Base-by-base conservation (phyloP, 2,113 vertebrate genomes). In the Leptodactylus fuscus region DNA sequence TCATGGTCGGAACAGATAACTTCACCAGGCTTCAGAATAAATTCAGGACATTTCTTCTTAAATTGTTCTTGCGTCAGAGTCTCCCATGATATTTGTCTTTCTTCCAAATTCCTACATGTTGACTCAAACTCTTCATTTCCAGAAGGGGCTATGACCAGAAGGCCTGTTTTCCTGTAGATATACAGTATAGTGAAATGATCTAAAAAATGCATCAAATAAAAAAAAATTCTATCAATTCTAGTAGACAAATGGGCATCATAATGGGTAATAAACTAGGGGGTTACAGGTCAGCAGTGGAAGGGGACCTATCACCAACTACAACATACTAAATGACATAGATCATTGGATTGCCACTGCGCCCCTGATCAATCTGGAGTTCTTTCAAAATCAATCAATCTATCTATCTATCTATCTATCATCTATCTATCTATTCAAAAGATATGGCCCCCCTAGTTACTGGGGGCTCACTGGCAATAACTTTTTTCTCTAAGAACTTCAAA, bases 131-230 rank as follows among this genome's bases (percentile, higher is more conserved):
- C 58, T 0, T 87, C 55, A 74, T 93, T 87, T 0, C 93, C 92
- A 46, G 90, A 90, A 0, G 87, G 91, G 20, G 95, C 97, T 91
- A 98, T 91, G 38, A 97, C 0, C 82, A 99, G 85, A 7, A 97
- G 82, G 11, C 95, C 96, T 0, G 96, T 97, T 80, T 55, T 74
- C 87, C 94, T 95, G 87, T 18, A 0, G 11, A 27, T n/a, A n/a
- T n/a, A n/a, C n/a, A 2, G 58, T 3, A 65, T 53, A 22, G 2
- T 79, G 49, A 75, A 16, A 34, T 27, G 11, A 13, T 67, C 29
- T 67, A 32, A 67, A n/a, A 67, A 67, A 75, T 18, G 5, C 24
- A 18, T 24, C 10, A 41, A 41, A 18, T 3, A 13, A 29, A 22
- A 69, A 36, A 4, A 15, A 36, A 20, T 48, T 13, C 7, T 8